Evolutionary conservation across 2,888 invertebrate species (phyloP).

Genomic region (Limnephilus lunatus): DNA sequence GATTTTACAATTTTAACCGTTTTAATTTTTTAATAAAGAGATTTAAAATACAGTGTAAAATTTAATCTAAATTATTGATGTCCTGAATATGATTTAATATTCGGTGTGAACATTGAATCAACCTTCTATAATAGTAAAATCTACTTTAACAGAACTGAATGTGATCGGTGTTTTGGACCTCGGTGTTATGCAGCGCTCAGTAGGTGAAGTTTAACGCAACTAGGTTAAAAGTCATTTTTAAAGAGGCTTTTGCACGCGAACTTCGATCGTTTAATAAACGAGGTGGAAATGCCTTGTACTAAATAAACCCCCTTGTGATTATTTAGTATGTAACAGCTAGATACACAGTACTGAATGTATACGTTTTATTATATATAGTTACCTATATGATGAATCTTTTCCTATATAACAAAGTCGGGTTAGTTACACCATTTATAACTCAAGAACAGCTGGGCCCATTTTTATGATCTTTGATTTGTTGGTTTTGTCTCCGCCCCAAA

Average conservation of each 20-base stretch:
- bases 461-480: too few species aligned
- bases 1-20: too few species aligned
- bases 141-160: neutral
- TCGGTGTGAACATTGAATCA: neutral
- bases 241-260: neutral
- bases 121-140: neutral
- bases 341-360: too few species aligned
- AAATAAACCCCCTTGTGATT: neutral
- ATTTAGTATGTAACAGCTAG: neutral
- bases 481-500: too few species aligned
- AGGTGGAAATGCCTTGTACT: neutral
- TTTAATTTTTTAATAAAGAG: too few species aligned
- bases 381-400: too few species aligned
- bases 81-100: neutral
- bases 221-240: neutral
- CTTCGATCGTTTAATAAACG: neutral
- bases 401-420: too few species aligned
- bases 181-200: neutral
- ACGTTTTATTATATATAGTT: too few species aligned
- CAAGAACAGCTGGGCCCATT: too few species aligned
- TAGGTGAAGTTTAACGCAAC: neutral
- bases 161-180: neutral
- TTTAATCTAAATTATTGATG: neutral
- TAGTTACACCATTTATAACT: too few species aligned
- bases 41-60: too few species aligned